phyloP scores from a whole-genome alignment of 2,113 vertebrate species.

The Pollimyrus isidori region DNA sequence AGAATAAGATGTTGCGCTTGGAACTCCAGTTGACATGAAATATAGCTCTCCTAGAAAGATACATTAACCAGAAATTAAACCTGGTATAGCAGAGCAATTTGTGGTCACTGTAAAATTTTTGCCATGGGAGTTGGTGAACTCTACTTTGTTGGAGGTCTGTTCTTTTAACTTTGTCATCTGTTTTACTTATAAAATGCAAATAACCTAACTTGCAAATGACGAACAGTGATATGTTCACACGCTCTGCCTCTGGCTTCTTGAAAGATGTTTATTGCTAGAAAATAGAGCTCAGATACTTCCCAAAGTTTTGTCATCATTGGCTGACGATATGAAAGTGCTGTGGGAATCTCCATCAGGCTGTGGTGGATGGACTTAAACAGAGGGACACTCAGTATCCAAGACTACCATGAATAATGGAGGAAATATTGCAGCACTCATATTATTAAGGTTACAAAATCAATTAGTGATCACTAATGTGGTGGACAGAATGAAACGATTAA shows the following conservation, averaged over 20 bases:
- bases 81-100: background rate
- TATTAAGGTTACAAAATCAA: background rate
- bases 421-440: background rate
- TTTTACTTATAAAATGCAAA: background rate
- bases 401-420: background rate
- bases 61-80: background rate
- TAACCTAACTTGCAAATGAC: background rate
- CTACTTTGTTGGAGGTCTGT: background rate
- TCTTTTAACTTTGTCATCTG: background rate
- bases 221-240: background rate
- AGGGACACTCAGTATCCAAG: background rate
- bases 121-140: background rate
- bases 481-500: background rate
- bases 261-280: background rate
- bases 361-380: background rate
- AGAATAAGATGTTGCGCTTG: constrained; percentile 69
- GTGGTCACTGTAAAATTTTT: background rate
- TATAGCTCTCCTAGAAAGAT: constrained; percentile 78
- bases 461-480: background rate
- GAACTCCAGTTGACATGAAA: constrained; percentile 82
- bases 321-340: background rate
- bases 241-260: background rate
- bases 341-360: background rate
- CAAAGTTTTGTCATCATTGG: background rate
- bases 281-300: background rate